A percentile compares a stretch with the other conserved stretches of the same genome.
These are phyloP conservation scores for Graphium colonna DNA, from an alignment of 2,888 invertebrate genomes.

Conservation along the genomic window DNA sequence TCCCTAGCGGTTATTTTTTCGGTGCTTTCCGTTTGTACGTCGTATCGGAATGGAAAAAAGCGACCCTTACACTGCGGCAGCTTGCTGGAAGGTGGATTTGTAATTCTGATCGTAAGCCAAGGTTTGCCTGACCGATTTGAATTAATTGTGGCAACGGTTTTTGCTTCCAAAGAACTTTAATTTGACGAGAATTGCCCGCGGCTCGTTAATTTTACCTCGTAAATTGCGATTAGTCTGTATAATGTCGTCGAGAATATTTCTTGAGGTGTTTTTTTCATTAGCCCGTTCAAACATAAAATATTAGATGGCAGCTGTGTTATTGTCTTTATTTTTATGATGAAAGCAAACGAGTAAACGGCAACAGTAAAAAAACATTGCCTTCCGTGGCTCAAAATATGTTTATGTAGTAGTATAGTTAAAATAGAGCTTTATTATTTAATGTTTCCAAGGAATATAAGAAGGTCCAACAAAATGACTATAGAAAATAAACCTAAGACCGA, in stretches of 20 bases:
- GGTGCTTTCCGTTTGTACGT: constrained; percentile 74
- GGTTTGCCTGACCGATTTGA: constrained; percentile 72
- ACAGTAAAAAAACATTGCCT: too few species aligned
- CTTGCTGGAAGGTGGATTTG: constrained; percentile 69
- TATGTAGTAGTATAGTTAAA: too few species aligned
- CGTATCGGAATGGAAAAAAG: constrained; percentile 75
- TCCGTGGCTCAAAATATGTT: too few species aligned
- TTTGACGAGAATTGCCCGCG: constrained; percentile 58
- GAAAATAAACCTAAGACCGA: too few species aligned
- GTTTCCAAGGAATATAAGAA: too few species aligned
- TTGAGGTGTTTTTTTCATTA: constrained; percentile 4
- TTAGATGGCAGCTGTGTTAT: too few species aligned
- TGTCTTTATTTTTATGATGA: too few species aligned
- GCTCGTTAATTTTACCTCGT: constrained; percentile 35
- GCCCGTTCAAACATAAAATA: too few species aligned
- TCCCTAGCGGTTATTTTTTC: constrained; percentile 51
- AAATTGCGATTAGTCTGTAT: constrained; percentile 1
- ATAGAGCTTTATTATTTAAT: too few species aligned
- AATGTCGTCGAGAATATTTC: not conserved
- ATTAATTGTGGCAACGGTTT: constrained; percentile 64
- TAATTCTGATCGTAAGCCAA: constrained; percentile 72
- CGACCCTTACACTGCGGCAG: constrained; percentile 70
- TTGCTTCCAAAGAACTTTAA: constrained; percentile 65
- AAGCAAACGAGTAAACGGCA: too few species aligned
- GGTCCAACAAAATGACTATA: too few species aligned